Evolutionary conservation across 2,888 invertebrate genomes (phyloP), one percentile per base, ranked within the genome.

Genomic region (Tinea pellionella): DNA sequence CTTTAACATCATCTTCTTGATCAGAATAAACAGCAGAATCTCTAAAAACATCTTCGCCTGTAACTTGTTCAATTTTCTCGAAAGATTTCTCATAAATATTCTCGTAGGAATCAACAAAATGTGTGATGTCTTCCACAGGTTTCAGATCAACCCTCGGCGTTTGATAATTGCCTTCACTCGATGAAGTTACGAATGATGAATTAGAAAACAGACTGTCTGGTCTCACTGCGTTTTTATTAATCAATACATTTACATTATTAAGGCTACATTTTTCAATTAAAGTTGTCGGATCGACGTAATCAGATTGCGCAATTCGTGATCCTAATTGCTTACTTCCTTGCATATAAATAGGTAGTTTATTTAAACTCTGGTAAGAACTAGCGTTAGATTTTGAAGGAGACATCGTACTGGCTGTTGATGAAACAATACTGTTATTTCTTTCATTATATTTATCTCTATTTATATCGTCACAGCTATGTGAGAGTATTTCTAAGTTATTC

Each of bases 1-100:
- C 80, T 56, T 65, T 67, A 13, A 64, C 62, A 60, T 80, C 80
- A 7, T 92, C 92, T 62, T 92, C 92, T 63, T 89, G 90, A 68
- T 95, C 95, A 63, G 94, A 94, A 74, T 94, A 95, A 66, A 95
- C 93, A 63, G 95, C 94, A 59, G 94, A 94, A 74, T 95, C 95
- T 68, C 95, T 89, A 69, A 94, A 94, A 0, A 90, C 89, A 65
- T 91, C 92, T 65, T 89, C 90, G 62, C 92, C 92, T 32, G 87
- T 89, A 37, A 92, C 88, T 61, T 91, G 91, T 74, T 94, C 94
- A 37, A 94, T 91, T 37, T 90, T 91, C 68, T 93, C 93, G 70
- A 93, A 93, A 0, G 92, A 91, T 65, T 91, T 90, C 72, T 94
- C 94, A 68, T 94, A 94, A 69, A 90, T 93, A 67, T 93, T 92